Evolutionary conservation across 2,113 vertebrate genomes (phyloP).

Genomic region (Origma solitaria): DNA sequence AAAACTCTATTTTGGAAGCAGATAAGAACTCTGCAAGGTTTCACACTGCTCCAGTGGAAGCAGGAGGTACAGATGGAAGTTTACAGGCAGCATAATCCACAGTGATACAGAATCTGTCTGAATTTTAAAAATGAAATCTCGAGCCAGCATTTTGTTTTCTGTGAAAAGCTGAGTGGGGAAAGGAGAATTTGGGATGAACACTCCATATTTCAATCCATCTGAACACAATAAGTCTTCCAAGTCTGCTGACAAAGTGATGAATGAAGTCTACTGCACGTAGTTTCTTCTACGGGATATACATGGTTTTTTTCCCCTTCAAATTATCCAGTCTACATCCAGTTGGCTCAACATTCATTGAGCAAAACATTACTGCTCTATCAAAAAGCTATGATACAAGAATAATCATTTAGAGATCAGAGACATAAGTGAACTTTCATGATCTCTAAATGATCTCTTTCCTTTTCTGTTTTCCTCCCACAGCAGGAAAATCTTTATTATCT

Average conservation of each 20-base stretch:
- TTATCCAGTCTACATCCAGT: background rate
- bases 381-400: background rate
- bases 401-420: background rate
- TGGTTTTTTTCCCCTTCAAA: background rate
- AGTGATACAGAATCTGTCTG: background rate
- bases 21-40: background rate
- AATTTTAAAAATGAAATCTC: background rate
- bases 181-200: background rate
- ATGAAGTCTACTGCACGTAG: background rate
- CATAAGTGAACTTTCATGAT: background rate
- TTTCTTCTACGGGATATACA: background rate
- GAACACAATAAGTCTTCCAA: background rate
- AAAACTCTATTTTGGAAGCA: slow-evolving; percentile 44
- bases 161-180: background rate
- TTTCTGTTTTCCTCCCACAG: background rate
- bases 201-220: background rate
- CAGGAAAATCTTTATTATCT: background rate
- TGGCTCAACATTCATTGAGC: background rate
- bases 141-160: background rate
- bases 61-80: slow-evolving; percentile 48
- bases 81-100: slow-evolving; percentile 21
- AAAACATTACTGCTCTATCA: background rate
- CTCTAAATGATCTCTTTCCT: background rate
- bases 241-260: background rate
- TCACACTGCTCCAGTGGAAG: slow-evolving; percentile 6